Percentiles rank a stretch among this genome's conserved stretches.
These are phyloP conservation scores for Musca vetustissima DNA, from an alignment of 1,140 invertebrate genomes.

Conservation along the genomic window DNA sequence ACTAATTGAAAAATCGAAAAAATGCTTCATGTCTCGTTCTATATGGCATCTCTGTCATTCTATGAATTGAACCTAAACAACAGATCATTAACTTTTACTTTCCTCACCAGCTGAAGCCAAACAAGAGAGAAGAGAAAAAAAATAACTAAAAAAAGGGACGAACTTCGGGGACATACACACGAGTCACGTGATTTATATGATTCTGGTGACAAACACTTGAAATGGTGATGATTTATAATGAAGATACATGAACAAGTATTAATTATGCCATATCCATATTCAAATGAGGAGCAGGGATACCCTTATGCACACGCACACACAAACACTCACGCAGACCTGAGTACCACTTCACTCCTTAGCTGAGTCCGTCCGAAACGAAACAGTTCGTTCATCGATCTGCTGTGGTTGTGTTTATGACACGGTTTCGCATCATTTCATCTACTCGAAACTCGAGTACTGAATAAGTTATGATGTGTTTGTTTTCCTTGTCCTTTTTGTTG, in stretches of 20 bases:
- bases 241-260: constrained; percentile 22
- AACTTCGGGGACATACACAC: constrained; percentile 14
- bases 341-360: no score
- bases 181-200: constrained; percentile 27
- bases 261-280: constrained; percentile 11
- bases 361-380: no score
- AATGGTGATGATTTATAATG: constrained; percentile 32
- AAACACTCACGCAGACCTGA: neutral
- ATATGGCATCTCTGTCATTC: no score
- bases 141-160: no score
- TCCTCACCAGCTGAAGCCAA: no score
- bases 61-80: no score
- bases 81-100: no score
- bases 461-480: constrained; percentile 10
- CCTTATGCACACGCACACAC: neutral
- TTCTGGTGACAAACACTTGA: constrained; percentile 31
- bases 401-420: constrained; percentile 14
- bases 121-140: no score
- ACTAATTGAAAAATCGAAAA: no score
- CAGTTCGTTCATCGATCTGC: no score
- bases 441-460: neutral
- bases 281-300: neutral
- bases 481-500: neutral
- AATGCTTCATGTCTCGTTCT: no score
- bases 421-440: constrained; percentile 24